A percentile compares a stretch with the other conserved stretches of the same genome.
phyloP scores from a whole-genome alignment of 1,140 invertebrate genomes.

The Cydia fagiglandana region DNA sequence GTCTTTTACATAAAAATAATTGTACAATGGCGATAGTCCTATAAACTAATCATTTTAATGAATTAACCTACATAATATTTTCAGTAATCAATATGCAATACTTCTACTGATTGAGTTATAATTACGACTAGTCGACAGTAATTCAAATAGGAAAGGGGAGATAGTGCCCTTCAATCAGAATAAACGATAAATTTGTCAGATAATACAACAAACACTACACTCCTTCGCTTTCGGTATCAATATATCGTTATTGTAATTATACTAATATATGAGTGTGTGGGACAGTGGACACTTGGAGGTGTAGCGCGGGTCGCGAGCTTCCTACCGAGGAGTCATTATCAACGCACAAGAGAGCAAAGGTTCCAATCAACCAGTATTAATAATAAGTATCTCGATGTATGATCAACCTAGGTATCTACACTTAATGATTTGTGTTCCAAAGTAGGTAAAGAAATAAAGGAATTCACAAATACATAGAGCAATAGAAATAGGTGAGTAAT shows the following conservation, averaged over 20 bases:
- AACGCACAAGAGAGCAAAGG: background rate
- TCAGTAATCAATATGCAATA: too few relatives aligned
- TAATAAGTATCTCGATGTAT: too few relatives aligned
- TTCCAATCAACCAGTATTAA: background rate
- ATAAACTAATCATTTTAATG: too few relatives aligned
- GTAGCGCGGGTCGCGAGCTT: background rate
- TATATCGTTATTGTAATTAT: conserved; percentile 3
- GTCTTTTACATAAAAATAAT: too few relatives aligned
- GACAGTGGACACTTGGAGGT: background rate
- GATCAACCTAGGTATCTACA: too few relatives aligned
- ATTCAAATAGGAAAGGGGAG: background rate
- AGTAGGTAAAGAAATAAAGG: too few relatives aligned
- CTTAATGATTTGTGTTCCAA: too few relatives aligned
- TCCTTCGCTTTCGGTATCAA: background rate
- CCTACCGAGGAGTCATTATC: background rate
- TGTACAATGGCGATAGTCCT: too few relatives aligned
- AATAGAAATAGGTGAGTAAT: too few relatives aligned
- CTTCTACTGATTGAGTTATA: background rate
- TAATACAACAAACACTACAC: conserved; percentile 7
- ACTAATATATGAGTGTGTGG: conserved; percentile 4
- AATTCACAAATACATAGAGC: too few relatives aligned
- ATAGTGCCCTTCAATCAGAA: background rate
- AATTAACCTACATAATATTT: background rate
- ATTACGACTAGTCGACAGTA: background rate
- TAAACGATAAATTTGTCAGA: background rate